These are phyloP conservation scores for Tyria jacobaeae DNA, from an alignment of 2,888 invertebrate genomes.

Conservation along the genomic window DNA sequence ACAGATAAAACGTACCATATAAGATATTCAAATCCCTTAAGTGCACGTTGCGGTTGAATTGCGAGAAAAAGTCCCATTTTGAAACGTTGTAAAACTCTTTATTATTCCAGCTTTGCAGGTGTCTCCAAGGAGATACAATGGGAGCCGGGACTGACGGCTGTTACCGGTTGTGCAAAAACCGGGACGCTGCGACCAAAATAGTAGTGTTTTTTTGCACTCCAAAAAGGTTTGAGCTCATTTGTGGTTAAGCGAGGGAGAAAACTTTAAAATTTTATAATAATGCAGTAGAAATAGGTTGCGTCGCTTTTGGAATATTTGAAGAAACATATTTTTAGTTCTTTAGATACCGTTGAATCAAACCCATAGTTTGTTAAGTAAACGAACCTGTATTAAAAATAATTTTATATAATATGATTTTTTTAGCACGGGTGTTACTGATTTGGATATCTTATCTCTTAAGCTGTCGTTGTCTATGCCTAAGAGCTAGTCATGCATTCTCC, in stretches of 20 bases:
- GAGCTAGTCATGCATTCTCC: too few species aligned
- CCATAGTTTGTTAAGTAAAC: too few species aligned
- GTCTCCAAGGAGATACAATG: conserved; percentile 77
- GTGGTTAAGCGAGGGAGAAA: conserved; percentile 37
- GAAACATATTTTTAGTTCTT: background rate
- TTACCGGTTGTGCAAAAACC: conserved; percentile 51
- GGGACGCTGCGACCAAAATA: conserved; percentile 58
- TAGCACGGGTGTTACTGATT: too few species aligned
- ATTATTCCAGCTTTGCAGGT: conserved; percentile 84
- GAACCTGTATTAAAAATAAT: too few species aligned
- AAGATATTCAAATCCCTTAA: conserved; percentile 87
- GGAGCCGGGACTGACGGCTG: conserved; percentile 67
- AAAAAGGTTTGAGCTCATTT: conserved; percentile 47
- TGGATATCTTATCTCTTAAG: too few species aligned
- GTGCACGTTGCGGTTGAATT: conserved; percentile 85
- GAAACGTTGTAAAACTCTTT: conserved; percentile 84
- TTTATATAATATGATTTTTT: too few species aligned
- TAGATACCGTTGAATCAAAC: too few species aligned
- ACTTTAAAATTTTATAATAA: conserved; percentile 30
- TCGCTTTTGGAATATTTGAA: conserved; percentile 5
- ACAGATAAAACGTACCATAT: conserved; percentile 82
- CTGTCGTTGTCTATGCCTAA: too few species aligned
- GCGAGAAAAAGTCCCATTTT: conserved; percentile 85
- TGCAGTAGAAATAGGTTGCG: conserved; percentile 17
- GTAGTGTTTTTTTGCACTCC: conserved; percentile 59